Conservation (phyloP, 1,140 invertebrate genomes). For the Steinernema feltiae region DNA sequence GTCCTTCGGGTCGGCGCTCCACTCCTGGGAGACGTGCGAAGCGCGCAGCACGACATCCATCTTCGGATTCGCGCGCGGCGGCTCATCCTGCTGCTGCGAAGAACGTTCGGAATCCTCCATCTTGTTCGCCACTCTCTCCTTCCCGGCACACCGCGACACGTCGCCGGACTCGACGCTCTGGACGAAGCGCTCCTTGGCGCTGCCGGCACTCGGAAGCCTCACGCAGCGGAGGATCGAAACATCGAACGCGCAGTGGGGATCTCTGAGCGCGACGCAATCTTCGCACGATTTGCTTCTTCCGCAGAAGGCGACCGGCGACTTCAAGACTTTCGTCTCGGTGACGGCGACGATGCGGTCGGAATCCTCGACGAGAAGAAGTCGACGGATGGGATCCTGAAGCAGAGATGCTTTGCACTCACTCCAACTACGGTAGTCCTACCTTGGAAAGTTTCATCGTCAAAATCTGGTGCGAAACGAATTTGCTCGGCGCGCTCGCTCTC, state of each 20-base stretch:
- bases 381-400: neutral
- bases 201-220: too few relatives aligned
- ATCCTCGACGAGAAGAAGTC: neutral
- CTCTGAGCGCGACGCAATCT: neutral
- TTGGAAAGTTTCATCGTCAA: neutral
- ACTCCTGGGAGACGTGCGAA: neutral
- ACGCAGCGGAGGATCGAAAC: neutral
- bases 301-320: constrained; percentile 2
- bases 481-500: neutral
- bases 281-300: neutral
- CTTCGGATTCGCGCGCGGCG: neutral
- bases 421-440: neutral
- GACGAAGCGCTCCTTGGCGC: neutral
- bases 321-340: constrained; percentile 4
- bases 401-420: neutral
- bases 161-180: constrained; percentile 1
- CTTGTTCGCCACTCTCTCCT: neutral
- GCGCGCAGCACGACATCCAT: neutral
- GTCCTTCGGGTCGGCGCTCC: neutral
- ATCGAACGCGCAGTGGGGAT: neutral
- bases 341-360: neutral
- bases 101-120: neutral
- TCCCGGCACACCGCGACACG: neutral
- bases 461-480: neutral
- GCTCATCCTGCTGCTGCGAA: neutral